A percentile compares a stretch with the other conserved stretches of the same genome.
These are phyloP conservation scores for Lonchura striata DNA, from an alignment of 2,113 vertebrate genomes.

Conservation along the genomic window DNA sequence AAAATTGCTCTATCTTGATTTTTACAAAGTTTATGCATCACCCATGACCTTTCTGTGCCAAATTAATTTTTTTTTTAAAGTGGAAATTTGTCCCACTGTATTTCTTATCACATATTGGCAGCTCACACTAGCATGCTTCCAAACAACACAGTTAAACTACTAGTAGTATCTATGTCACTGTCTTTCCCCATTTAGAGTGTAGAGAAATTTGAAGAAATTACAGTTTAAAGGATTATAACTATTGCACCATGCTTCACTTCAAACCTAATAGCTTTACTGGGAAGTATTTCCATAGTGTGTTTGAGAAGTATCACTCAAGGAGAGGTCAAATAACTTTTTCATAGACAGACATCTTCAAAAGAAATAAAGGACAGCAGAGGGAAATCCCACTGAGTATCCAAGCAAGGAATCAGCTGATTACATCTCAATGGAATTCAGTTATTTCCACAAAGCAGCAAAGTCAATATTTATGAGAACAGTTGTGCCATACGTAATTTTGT, in stretches of 20 bases:
- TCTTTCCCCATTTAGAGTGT: conserved; percentile 23
- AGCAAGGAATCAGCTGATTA: neutral
- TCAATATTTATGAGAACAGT: neutral
- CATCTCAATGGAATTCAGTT: neutral
- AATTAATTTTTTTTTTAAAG: neutral
- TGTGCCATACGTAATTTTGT: neutral
- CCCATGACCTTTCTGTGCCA: neutral
- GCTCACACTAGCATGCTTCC: conserved; percentile 37
- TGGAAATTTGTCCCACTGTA: neutral
- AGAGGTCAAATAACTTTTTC: neutral
- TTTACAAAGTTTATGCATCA: conserved; percentile 13
- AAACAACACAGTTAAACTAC: conserved; percentile 29
- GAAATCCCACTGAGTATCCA: neutral
- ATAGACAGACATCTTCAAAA: neutral
- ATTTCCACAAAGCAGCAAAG: neutral
- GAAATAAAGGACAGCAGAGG: neutral
- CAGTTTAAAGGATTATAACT: neutral
- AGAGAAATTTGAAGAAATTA: neutral
- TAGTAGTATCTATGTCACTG: conserved; percentile 16
- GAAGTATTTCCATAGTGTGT: neutral
- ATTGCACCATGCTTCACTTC: neutral
- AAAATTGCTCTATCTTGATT: neutral
- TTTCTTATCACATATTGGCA: neutral
- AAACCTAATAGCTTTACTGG: neutral
- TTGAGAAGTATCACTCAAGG: neutral